Conservation (phyloP, 2,113 vertebrate genomes). For the Tricholaema leucomelas region DNA sequence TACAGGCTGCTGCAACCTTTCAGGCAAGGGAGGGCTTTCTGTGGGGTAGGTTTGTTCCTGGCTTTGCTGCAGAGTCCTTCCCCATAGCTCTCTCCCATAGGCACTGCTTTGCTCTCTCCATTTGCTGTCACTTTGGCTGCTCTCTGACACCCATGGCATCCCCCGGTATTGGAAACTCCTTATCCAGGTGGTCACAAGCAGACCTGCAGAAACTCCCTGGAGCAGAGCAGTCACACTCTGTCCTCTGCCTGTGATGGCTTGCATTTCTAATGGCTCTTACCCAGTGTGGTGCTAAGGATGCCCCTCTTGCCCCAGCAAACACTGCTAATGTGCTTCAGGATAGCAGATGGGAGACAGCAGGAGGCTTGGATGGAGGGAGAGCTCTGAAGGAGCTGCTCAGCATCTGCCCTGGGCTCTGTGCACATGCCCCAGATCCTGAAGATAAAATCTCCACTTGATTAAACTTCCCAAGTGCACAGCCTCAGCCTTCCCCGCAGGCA, state of each 20-base stretch:
- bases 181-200: neutral
- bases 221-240: fast-evolving
- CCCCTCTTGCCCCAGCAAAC: neutral
- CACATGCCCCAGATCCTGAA: neutral
- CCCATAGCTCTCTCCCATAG: neutral
- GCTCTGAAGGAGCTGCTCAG: neutral
- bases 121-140: neutral
- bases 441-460: neutral
- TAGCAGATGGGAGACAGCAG: fast-evolving
- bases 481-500: slow-evolving; percentile 6
- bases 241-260: neutral
- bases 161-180: neutral
- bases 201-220: neutral
- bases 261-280: neutral
- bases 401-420: fast-evolving
- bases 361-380: neutral
- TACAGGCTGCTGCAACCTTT: neutral
- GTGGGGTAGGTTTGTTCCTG: neutral
- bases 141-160: neutral
- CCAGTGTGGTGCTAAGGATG: fast-evolving
- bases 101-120: neutral
- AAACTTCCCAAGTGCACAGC: neutral
- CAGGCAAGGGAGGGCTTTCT: neutral
- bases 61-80: neutral
- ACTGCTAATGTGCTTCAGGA: neutral